Conservation (phyloP, 2,113 vertebrate species). For the Plecturocebus donacophilus region DNA sequence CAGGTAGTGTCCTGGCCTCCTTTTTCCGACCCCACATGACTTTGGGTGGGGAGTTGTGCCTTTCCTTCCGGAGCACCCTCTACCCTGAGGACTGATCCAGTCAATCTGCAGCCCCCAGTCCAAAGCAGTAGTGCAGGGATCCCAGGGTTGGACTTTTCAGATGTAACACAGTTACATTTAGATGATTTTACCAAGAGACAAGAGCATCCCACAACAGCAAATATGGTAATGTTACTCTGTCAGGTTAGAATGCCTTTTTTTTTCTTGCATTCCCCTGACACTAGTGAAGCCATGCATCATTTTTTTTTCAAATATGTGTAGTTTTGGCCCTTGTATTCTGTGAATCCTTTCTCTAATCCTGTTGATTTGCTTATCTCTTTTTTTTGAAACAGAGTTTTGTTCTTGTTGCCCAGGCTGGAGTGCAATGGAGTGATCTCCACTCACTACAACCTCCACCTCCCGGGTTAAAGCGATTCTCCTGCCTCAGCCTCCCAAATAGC, state of each 20-base stretch:
- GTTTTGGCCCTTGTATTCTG: background rate
- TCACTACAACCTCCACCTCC: too few relatives aligned
- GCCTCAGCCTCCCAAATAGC: too few relatives aligned
- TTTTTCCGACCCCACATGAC: background rate
- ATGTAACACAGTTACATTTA: background rate
- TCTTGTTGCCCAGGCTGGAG: too few relatives aligned
- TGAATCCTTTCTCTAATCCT: background rate
- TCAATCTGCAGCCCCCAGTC: background rate
- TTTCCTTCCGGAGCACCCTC: background rate
- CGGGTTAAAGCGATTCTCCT: too few relatives aligned
- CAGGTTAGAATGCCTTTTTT: background rate
- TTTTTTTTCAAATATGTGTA: background rate
- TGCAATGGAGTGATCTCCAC: too few relatives aligned
- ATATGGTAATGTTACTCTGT: background rate
- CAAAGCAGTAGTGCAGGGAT: background rate
- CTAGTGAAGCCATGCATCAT: background rate
- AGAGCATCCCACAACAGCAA: background rate
- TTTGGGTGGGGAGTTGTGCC: too few relatives aligned
- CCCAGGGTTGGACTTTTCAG: background rate
- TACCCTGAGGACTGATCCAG: too few relatives aligned
- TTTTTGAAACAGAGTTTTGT: too few relatives aligned
- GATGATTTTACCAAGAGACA: background rate
- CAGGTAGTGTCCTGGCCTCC: background rate
- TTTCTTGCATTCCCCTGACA: background rate
- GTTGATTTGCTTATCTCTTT: background rate